phyloP scores from a whole-genome alignment of 35 echinoderm and acorn worm species.

The Chiridota heheva region DNA sequence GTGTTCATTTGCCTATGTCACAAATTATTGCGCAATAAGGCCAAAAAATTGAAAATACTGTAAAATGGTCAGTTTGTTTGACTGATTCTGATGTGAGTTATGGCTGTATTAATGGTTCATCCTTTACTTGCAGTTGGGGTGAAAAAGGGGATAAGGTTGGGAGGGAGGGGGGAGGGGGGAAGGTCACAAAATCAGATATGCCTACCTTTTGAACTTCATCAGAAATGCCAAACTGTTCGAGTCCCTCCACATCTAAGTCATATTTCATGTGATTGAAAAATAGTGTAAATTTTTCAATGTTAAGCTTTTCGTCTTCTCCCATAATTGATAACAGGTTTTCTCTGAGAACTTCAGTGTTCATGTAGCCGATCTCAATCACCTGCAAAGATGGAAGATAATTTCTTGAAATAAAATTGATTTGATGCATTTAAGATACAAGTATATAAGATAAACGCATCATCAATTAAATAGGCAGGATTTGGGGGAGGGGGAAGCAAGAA shows the following conservation, averaged over 20 bases:
- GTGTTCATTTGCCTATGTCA: no score
- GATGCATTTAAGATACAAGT: background rate
- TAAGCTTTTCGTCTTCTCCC: conserved; percentile 45
- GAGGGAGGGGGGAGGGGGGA: no score
- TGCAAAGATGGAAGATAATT: conserved; percentile 21
- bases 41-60: no score
- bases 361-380: conserved; percentile 91
- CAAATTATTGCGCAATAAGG: no score
- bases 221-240: background rate
- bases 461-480: no score
- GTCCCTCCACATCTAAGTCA: conserved; percentile 39
- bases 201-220: conserved; percentile 61
- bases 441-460: background rate
- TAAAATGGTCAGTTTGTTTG: no score
- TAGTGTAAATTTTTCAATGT: conserved; percentile 44
- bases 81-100: no score
- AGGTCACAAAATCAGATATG: no score
- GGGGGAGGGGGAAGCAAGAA: no score
- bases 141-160: no score
- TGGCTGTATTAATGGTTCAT: no score
- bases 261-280: conserved; percentile 58
- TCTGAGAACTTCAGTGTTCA: conserved; percentile 72
- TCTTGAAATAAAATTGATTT: background rate
- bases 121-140: no score
- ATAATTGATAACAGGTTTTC: conserved; percentile 47